Conservation (phyloP, 1,140 invertebrate species). For the Polypedilum pembai region DNA sequence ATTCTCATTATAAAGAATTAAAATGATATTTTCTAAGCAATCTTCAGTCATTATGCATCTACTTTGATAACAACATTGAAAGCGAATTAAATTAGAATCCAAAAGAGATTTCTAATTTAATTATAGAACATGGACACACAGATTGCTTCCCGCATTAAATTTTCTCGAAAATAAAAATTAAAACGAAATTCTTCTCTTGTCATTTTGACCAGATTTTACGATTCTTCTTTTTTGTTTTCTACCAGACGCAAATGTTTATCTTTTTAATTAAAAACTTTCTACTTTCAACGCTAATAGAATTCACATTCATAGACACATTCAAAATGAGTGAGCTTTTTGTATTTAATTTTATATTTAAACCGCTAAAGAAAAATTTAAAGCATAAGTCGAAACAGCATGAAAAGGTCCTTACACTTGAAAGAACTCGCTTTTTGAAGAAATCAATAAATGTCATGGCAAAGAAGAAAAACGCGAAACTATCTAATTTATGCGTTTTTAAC, state of each 20-base stretch:
- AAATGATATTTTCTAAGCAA: too few species aligned
- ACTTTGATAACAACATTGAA: neutral
- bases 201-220: neutral
- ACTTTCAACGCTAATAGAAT: neutral
- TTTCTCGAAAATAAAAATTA: constrained; percentile 14
- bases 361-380: neutral
- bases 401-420: neutral
- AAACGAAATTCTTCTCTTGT: neutral
- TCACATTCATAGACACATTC: neutral
- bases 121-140: neutral
- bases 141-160: neutral
- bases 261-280: constrained; percentile 25
- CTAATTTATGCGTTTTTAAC: constrained; percentile 28
- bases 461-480: constrained; percentile 24
- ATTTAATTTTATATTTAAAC: neutral
- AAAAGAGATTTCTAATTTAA: constrained; percentile 16
- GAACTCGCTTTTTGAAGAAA: neutral
- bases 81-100: constrained; percentile 12
- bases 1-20: too few species aligned
- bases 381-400: neutral
- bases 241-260: constrained; percentile 23
- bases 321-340: neutral
- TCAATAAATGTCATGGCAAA: constrained; percentile 13
- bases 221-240: too few species aligned
- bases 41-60: too few species aligned